Conservation (phyloP, 1,140 invertebrate species). For the Tribolium castaneum region DNA sequence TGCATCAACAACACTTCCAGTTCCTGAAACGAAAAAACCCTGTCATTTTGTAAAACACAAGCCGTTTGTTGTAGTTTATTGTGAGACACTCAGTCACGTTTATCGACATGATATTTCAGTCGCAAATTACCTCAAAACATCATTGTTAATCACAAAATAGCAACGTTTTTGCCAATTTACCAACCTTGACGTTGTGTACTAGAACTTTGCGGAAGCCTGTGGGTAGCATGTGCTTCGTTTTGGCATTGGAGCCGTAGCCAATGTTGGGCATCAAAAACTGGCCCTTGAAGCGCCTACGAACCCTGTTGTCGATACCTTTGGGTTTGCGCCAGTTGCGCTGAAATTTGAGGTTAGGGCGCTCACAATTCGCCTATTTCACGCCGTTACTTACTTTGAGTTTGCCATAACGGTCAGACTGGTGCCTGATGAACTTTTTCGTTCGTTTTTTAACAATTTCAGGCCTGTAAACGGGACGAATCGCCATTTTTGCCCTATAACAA, state of each 20-base stretch:
- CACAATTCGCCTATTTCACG: neutral
- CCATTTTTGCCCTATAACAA: constrained; percentile 67
- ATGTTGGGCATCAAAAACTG: constrained; percentile 99
- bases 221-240: constrained; percentile 95
- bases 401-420: constrained; percentile 96
- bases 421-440: constrained; percentile 95
- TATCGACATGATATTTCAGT: constrained; percentile 59
- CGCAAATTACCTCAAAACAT: constrained; percentile 63
- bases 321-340: constrained; percentile 92
- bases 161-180: constrained; percentile 42
- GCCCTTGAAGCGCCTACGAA: constrained; percentile 98
- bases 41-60: neutral
- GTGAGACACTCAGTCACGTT: constrained; percentile 50
- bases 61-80: neutral
- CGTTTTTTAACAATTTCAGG: constrained; percentile 95
- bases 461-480: constrained; percentile 87
- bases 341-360: constrained; percentile 30
- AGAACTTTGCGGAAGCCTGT: constrained; percentile 96
- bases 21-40: constrained; percentile 76
- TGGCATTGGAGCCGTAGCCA: constrained; percentile 97
- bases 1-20: constrained; percentile 99
- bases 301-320: constrained; percentile 99
- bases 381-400: constrained; percentile 84
- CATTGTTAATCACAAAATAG: constrained; percentile 46
- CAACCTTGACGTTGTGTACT: constrained; percentile 83